Conservation (phyloP, 2,797 vertebrate species). For the Leontocebus nigricollis region DNA sequence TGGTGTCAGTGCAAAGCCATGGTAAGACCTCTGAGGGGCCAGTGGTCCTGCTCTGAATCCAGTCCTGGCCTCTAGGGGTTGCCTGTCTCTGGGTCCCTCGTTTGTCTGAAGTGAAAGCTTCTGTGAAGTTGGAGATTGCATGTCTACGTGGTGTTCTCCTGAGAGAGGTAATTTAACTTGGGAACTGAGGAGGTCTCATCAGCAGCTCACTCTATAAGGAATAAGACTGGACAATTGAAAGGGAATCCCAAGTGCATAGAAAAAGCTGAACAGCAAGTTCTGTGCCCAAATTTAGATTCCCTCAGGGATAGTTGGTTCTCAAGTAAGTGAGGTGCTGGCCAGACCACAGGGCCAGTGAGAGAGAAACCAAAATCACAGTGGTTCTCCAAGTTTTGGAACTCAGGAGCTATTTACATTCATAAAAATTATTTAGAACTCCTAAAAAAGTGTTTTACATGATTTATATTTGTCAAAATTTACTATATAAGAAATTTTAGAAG, state of each 20-base stretch:
- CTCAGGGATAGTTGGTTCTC: not conserved
- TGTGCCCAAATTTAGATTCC: not conserved
- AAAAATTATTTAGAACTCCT: not conserved
- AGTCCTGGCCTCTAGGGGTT: not conserved
- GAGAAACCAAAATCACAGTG: not conserved
- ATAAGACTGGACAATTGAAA: not conserved
- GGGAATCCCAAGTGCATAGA: not conserved
- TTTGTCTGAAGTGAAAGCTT: not conserved
- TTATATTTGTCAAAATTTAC: not conserved
- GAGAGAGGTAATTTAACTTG: not conserved
- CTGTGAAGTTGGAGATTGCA: not conserved
- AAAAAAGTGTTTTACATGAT: not conserved
- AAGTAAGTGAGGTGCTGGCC: not conserved
- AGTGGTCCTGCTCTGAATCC: not conserved
- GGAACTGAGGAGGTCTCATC: not conserved
- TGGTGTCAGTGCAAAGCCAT: not conserved
- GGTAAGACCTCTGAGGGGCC: not conserved
- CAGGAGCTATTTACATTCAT: not conserved
- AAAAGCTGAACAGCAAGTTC: not conserved
- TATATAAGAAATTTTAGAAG: not conserved
- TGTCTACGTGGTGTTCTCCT: not conserved
- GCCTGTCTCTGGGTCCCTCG: not conserved
- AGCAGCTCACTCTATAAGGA: not conserved
- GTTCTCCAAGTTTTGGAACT: not conserved
- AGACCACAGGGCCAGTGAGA: not conserved